Evolutionary conservation across 2,888 invertebrate species (phyloP), one percentile per base, ranked within the genome.

Genomic region (Tipula lateralis): DNA sequence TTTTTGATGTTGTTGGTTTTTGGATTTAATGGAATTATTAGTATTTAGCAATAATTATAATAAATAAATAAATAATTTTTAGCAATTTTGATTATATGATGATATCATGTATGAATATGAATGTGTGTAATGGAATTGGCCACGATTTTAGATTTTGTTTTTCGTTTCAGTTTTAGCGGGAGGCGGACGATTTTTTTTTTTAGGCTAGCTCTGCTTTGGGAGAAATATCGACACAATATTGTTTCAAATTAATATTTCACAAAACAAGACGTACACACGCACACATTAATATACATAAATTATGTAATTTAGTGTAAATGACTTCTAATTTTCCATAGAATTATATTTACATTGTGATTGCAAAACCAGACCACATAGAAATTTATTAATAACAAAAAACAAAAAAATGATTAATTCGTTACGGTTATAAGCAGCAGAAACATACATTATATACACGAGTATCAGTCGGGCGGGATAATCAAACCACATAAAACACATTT

Each of bases 11-110:
- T 82, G 32, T 82, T 82, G 32, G 30, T 66, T 3, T 66, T 19
- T 19, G 66, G 66, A 66, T 66, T 66, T 66, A 66, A 66, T 66
- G 66, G 66, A 66, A 66, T 66, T 66, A 66, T 66, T 66, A 66
- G 66, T 66, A 66, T 66, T 24, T 66, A 66, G 66, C 24, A 19
- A 66, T 66, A 66, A 66, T 66, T 24, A 66, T 24, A 66, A 66
- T 66, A 66, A 66, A 66, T 66, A 66, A 66, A 66, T 66, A 66
- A 66, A 66, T 24, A 66, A 66, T 24, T 66, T 39, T 44, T 44
- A 66, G 66, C 66, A 66, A 24, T 9, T 66, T 66, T 66, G 5
- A 44, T 44, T 13, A 24, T n/a, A n/a, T n/a, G n/a, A n/a, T n/a
- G n/a, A n/a, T n/a, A n/a, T 24, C 66, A 66, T 66, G 24, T 24